phyloP scores from a whole-genome alignment of 2,797 vertebrate species.

The Poeciliopsis gracilis region DNA sequence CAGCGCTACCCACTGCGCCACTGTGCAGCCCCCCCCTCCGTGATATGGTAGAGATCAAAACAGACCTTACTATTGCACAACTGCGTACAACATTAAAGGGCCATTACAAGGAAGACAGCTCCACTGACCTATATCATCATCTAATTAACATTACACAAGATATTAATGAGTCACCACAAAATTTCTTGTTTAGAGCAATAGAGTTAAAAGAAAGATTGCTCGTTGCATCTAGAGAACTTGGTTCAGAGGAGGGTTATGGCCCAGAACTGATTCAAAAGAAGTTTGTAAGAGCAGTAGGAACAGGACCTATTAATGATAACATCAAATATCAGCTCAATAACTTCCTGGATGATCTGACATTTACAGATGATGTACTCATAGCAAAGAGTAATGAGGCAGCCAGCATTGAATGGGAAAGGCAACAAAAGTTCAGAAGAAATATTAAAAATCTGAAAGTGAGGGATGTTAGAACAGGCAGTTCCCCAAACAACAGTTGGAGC shows the following conservation, averaged over 20 bases:
- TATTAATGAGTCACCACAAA: slow-evolving; percentile 28
- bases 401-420: slow-evolving; percentile 21
- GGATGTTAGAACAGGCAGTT: not conserved
- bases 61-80: slow-evolving; percentile 1
- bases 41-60: slow-evolving; percentile 35
- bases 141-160: slow-evolving; percentile 4
- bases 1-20: no score
- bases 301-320: slow-evolving; percentile 29
- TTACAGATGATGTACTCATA: slow-evolving; percentile 41
- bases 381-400: slow-evolving; percentile 33
- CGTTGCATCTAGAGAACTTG: slow-evolving; percentile 1
- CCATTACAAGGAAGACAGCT: slow-evolving; percentile 2
- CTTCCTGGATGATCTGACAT: slow-evolving; percentile 16
- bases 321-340: slow-evolving; percentile 42
- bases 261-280: slow-evolving; percentile 35
- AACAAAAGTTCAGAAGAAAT: slow-evolving; percentile 29
- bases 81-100: slow-evolving; percentile 2
- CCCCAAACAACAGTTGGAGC: not conserved
- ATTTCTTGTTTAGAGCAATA: slow-evolving; percentile 31
- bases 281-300: slow-evolving; percentile 26
- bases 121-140: not conserved
- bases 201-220: slow-evolving; percentile 37
- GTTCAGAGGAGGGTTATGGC: slow-evolving; percentile 30
- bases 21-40: no score
- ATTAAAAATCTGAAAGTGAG: slow-evolving; percentile 8